Evolutionary conservation across 2,113 vertebrate genomes (phyloP).

Genomic region (Tyto alba): DNA sequence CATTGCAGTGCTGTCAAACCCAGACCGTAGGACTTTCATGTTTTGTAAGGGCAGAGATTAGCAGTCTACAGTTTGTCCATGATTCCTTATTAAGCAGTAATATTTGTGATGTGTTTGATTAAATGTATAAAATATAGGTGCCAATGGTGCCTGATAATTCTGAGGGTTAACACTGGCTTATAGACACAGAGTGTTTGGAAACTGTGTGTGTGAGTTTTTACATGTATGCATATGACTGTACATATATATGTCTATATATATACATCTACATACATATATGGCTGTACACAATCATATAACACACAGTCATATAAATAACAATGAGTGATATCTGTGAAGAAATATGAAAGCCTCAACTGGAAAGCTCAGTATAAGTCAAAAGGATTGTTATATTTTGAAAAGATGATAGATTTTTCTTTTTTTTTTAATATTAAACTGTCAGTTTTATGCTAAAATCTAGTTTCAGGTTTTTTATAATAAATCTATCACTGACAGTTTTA

Average conservation of each 20-base stretch:
- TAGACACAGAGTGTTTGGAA: background rate
- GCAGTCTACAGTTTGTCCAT: background rate
- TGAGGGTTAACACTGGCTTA: background rate
- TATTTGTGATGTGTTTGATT: background rate
- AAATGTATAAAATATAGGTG: background rate
- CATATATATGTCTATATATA: background rate
- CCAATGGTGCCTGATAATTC: background rate
- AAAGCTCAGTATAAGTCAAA: background rate
- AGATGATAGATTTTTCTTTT: background rate
- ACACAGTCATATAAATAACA: background rate
- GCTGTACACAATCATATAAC: background rate
- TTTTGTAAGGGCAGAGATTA: background rate
- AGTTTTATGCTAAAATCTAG: constrained; percentile 23
- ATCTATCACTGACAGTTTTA: constrained; percentile 20
- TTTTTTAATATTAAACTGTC: constrained; percentile 15
- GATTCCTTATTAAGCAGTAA: background rate
- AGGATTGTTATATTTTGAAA: constrained; percentile 12
- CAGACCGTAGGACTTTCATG: accelerated
- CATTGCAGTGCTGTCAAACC: background rate
- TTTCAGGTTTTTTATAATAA: constrained; percentile 6
- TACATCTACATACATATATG: background rate
- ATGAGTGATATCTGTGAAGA: background rate
- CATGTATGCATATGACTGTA: background rate
- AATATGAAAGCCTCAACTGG: background rate
- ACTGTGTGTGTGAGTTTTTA: background rate